Base-by-base conservation (phyloP, 2,113 vertebrate species). In the Dermatemys mawii region DNA sequence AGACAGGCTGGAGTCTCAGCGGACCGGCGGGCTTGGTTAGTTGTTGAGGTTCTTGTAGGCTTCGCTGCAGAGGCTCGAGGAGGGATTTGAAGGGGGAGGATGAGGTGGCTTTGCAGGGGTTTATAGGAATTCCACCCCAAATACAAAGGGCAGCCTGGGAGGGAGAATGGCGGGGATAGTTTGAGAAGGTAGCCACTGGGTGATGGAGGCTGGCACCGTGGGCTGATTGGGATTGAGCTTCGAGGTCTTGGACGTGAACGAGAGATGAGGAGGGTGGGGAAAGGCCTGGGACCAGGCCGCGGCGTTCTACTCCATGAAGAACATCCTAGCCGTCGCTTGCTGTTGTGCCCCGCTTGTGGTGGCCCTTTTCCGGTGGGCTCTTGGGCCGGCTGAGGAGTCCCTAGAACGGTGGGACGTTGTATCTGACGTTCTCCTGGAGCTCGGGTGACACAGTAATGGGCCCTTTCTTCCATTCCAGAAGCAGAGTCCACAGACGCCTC, bases 381-480 rank as follows among this genome's bases (percentile, higher is more conserved):
- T 38, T 67, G 63, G 63, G n/a, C 35, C 21, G 17, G 35, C 35
- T 3, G 19, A 38, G 16, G 35, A 67, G 60, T 84, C 35, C 44
- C 3, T 1, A 9, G 19, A n/a, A 67, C 19, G 0, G 0, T 49
- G 48, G 48, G 49, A 12, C 11, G 44, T 44, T 5, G 7, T 22
- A 38, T 57, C 60, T 19, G 41, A 63, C 19, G 5, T 57, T 53
- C 63, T 57, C 41, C 54, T 60, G 27, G 13, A 51, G 12, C 11
- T 2, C 4, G 16, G 0, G 0, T 87, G 83, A 94, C 48, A 44
- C 38, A 4, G 50, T 86, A 82, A 83, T 38, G 84, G 60, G 29
- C 5, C 81, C 29, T 57, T 92, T 87, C 94, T 46, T 57, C 82
- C 55, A 54, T 88, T 81, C 41, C 97, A 98, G 98, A 96, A 5